Base-by-base conservation (phyloP, 2,797 vertebrate genomes). In the Chelon labrosus region DNA sequence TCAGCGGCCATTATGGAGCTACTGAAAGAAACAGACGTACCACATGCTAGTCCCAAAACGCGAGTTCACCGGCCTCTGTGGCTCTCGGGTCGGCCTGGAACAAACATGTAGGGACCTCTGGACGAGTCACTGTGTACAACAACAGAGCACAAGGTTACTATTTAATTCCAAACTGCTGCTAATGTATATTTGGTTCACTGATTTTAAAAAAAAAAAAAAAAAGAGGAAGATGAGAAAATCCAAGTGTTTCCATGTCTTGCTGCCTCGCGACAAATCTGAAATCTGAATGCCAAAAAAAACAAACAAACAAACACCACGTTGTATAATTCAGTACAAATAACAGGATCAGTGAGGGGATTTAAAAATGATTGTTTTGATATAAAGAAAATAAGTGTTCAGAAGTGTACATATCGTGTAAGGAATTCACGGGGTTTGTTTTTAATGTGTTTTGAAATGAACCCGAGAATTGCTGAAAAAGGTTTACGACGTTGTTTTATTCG, bases 231-330 rank as follows among this genome's bases (percentile, higher is more conserved):
- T 69, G 56, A 69, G 73, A 88, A 37, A 86, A 84, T 71, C 70
- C 27, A 67, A 75, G 67, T 79, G 82, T 92, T 92, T 89, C 75
- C 31, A 54, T 71, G 85, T 88, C 89, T 87, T 86, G 65, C 84
- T 90, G 87, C 86, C 89, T 92, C 76, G 85, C 78, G 58, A 73
- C 83, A 70, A 65, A 70, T 65, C 87, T 80, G 85, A 85, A 82
- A 85, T 84, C 77, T 88, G 88, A 93, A 94, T 92, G 93, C 91
- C 93, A 95, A 22, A 63, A 51, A 65, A 88, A 95, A 94, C 94
- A 88, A 89, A 83, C 25, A 27, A 63, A 51, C 67, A 88, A 88
- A 82, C 75, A 73, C 87, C 84, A 83, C 91, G 85, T 91, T 93
- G 85, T 93, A 88, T 89, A 90, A 88, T 86, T 92, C 83, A 89